Evolutionary conservation across 1,140 invertebrate species (phyloP), one percentile per base, ranked within the genome.

Genomic region (Asobara japonica): DNA sequence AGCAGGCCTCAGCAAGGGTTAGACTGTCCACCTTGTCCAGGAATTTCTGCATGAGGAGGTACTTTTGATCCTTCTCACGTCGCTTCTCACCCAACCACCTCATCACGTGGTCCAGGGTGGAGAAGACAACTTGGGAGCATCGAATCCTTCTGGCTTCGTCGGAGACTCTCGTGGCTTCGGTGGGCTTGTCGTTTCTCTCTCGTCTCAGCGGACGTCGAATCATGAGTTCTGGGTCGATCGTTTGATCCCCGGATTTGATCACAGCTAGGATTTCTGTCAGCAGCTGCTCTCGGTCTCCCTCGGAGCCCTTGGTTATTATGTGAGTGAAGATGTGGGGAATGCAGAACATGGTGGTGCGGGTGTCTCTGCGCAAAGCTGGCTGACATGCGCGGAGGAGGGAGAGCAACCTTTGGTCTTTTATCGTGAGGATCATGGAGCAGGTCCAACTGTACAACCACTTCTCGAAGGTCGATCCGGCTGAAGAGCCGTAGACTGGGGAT

Each of bases 401-500:
- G 64, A 65, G 76, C 0, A 84, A 73, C 2, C 29, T 77, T 29
- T 45, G 51, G 29, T 86, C 51, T 2, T 75, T 73, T 4, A 87
- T 72, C 36, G 66, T 74, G 60, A 36, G 77, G 4, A 78, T 80
- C 80, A 87, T 85, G 61, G 78, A 86, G 48, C 83, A 83, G 60
- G 87, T 88, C 88, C 89, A 92, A 87, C 91, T 92, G 74, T 91
- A 91, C n/a, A 92, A 89, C 94, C 93, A 95, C 74, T 90, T 89
- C 76, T 92, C 89, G 77, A 93, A 93, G 25, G 90, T 91, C 18
- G 89, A 88, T 29, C 90, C 91, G 65, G 88, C 87, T 68, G 89
- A 87, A 3, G 92, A 92, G 27, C 86, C 85, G 65, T 88, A 88
- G 75, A 88, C 83, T 62, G 86, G 79, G 76, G 79, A 82, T 65